A percentile compares a stretch with the other conserved stretches of the same genome.
These are phyloP conservation scores for Vanessa cardui DNA, from an alignment of 2,888 invertebrate species.

Conservation along the genomic window DNA sequence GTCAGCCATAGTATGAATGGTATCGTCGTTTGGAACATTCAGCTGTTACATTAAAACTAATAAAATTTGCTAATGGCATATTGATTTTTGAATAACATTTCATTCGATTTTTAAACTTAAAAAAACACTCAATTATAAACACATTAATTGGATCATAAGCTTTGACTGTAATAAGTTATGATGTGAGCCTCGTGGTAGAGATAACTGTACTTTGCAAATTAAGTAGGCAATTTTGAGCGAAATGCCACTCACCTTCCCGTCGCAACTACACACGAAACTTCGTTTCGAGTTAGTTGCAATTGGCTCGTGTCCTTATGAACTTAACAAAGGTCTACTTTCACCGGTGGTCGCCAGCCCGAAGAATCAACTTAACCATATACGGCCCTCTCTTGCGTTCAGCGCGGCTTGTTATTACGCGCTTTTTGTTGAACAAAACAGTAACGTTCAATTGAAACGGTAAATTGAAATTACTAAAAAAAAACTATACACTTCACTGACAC, in stretches of 20 bases:
- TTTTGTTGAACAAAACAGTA: slow-evolving; percentile 74
- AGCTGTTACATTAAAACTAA: slow-evolving; percentile 49
- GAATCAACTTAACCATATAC: slow-evolving; percentile 73
- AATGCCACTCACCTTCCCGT: slow-evolving; percentile 74
- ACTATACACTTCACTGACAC: slow-evolving; percentile 63
- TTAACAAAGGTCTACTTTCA: slow-evolving; percentile 82
- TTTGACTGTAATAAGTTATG: slow-evolving; percentile 8
- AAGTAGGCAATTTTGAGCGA: slow-evolving; percentile 63
- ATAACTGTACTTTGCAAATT: slow-evolving; percentile 64
- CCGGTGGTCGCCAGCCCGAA: slow-evolving; percentile 67
- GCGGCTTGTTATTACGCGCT: slow-evolving; percentile 67
- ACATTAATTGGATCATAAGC: slow-evolving; percentile 5
- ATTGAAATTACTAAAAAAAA: slow-evolving; percentile 65
- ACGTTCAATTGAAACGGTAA: slow-evolving; percentile 74
- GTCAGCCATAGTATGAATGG: slow-evolving; percentile 69
- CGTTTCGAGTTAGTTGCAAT: slow-evolving; percentile 71
- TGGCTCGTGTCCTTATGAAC: slow-evolving; percentile 78
- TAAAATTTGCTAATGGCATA: slow-evolving; percentile 20
- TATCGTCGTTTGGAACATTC: slow-evolving; percentile 49
- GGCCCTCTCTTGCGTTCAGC: slow-evolving; percentile 68
- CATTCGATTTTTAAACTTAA: background rate
- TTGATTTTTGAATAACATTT: background rate
- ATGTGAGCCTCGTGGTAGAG: slow-evolving; percentile 40
- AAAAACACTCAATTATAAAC: background rate
- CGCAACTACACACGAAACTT: slow-evolving; percentile 72